These are phyloP conservation scores for Numida meleagris DNA, from an alignment of 2,113 vertebrate species.

Conservation along the genomic window DNA sequence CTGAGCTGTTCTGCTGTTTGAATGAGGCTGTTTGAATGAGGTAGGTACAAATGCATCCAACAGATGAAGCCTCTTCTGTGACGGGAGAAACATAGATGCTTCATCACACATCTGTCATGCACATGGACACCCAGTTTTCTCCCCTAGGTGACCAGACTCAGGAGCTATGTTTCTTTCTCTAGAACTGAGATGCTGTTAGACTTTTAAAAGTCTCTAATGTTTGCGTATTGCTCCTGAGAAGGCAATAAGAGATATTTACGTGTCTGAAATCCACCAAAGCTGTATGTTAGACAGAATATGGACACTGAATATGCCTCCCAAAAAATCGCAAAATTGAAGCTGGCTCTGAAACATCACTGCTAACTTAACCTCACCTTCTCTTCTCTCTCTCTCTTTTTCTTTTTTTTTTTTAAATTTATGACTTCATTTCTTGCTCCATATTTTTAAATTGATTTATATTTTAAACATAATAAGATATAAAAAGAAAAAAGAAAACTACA, in stretches of 20 bases:
- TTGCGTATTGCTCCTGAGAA: not conserved
- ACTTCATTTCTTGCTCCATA: not conserved
- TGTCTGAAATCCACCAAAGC: not conserved
- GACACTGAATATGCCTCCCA: accelerated
- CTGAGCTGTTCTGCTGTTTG: not conserved
- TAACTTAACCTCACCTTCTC: not conserved
- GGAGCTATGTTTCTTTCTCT: not conserved
- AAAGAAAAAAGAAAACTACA: not conserved
- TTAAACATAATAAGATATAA: not conserved
- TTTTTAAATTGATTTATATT: not conserved
- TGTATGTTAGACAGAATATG: not conserved
- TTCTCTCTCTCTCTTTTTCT: not conserved
- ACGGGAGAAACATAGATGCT: not conserved
- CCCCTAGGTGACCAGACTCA: not conserved
- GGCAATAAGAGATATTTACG: not conserved
- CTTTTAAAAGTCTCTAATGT: not conserved
- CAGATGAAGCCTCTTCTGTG: not conserved
- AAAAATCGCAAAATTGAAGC: not conserved
- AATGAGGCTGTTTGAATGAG: not conserved
- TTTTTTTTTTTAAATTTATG: not conserved
- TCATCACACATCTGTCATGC: not conserved
- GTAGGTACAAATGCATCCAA: not conserved
- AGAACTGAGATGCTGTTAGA: not conserved
- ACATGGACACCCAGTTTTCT: not conserved
- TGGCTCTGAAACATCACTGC: not conserved